Evolutionary conservation across 2,888 invertebrate genomes (phyloP), one percentile per base, ranked within the genome.

Genomic region (Buathra laborator): DNA sequence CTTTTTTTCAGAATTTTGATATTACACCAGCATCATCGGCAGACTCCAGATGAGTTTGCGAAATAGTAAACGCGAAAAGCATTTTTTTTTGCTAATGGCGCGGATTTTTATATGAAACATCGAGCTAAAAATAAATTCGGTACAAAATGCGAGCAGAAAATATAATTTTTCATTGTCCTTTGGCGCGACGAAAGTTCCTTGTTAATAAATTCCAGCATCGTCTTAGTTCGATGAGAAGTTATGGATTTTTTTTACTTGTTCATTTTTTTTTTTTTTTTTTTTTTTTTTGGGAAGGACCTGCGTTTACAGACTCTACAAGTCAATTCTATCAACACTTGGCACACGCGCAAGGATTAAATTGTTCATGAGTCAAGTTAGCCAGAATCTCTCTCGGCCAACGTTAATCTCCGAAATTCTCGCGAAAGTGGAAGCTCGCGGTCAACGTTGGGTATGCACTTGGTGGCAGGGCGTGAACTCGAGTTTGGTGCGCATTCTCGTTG

Each of bases 321-420:
- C 29, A 76, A 51, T 67, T 46, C 53, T 51, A 14, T 19, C 68
- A 43, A 7, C 32, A 7, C 43, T 79, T 53, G 29, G 53, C 68
- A 62, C 44, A 16, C 53, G 46, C 14, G 56, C 5, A 64, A 81
- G 78, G 56, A 81, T 78, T 75, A 70, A 81, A 77, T 84, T 44
- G 80, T 77, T 44, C 71, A 59, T 51, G 59, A 71, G 51, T 75
- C 44, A 75, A 76, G 68, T 62, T 66, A 62, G 46, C 1, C 46
- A 37, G 48, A 79, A 66, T 80, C 46, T 78, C 68, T 37, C 53
- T 53, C 19, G 12, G 68, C 32, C 68, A 48, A 56, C 83, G 74
- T 83, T 83, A 64, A 79, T 70, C 68, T 75, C 53, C 74, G 75
- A 85, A 85, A 81, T 78, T 78, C 78, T 62, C 75, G 78, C 2